Percentiles rank a stretch among this genome's conserved stretches.
phyloP scores from a whole-genome alignment of 2,797 vertebrate species.

The Sciurus vulgaris region DNA sequence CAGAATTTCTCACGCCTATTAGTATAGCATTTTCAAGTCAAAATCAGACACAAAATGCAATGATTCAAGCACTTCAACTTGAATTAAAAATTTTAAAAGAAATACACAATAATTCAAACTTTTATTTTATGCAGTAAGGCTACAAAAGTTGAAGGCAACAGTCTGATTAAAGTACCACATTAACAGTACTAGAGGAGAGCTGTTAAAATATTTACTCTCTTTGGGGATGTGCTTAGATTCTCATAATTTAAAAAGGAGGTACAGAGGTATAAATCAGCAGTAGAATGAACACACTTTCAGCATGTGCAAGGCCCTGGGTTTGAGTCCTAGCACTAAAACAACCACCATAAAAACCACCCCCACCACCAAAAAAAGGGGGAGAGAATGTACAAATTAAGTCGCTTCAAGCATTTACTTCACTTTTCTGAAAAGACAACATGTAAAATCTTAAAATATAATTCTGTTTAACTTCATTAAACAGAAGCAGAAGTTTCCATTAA shows the following conservation, averaged over 20 bases:
- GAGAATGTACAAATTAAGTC: background rate
- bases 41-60: background rate
- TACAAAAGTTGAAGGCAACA: background rate
- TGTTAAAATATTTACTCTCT: background rate
- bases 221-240: no score
- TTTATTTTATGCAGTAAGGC: background rate
- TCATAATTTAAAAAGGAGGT: background rate
- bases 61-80: background rate
- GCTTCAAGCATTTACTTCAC: background rate
- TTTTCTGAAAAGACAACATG: background rate
- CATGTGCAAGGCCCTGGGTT: no score
- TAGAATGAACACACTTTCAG: background rate
- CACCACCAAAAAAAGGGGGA: no score
- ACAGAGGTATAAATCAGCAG: no score
- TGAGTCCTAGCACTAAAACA: background rate
- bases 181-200: background rate
- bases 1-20: background rate
- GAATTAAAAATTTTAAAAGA: background rate
- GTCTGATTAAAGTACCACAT: background rate
- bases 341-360: background rate
- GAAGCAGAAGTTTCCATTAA: background rate
- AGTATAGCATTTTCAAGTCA: background rate
- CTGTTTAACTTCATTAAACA: background rate
- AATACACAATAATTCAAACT: background rate
- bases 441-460: conserved; percentile 12